Evolutionary conservation across 2,797 vertebrate genomes (phyloP).

Genomic region (Mareca penelope): DNA sequence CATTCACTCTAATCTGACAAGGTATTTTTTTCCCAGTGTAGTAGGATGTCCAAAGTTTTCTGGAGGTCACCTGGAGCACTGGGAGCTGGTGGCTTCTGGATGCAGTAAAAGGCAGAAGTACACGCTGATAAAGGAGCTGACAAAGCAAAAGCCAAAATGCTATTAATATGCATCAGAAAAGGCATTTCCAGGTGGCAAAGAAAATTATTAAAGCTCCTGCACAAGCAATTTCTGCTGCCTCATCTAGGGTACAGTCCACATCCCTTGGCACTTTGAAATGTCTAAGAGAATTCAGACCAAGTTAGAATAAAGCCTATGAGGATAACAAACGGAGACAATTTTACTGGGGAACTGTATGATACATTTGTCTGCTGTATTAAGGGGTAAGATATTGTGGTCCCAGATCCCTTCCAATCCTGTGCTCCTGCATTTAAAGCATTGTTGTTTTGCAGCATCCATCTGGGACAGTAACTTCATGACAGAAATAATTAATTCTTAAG

Average conservation of each 20-base stretch:
- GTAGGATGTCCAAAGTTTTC: not conserved
- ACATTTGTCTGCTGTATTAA: not conserved
- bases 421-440: not conserved
- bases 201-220: not conserved
- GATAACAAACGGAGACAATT: not conserved
- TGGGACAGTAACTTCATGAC: not conserved
- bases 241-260: not conserved
- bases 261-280: not conserved
- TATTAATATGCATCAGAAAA: conserved; percentile 21
- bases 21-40: not conserved
- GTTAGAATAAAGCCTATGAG: not conserved
- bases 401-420: not conserved
- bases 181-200: not conserved
- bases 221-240: not conserved
- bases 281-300: not conserved
- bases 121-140: not conserved
- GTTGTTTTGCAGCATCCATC: not conserved
- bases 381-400: not conserved
- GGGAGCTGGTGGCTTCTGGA: not conserved
- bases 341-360: not conserved
- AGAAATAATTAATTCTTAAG: not conserved
- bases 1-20: not conserved
- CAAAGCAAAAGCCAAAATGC: conserved; percentile 20
- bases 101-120: not conserved
- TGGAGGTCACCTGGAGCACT: not conserved